Base-by-base conservation (phyloP, 2,888 invertebrate species). In the Norana najaformis region DNA sequence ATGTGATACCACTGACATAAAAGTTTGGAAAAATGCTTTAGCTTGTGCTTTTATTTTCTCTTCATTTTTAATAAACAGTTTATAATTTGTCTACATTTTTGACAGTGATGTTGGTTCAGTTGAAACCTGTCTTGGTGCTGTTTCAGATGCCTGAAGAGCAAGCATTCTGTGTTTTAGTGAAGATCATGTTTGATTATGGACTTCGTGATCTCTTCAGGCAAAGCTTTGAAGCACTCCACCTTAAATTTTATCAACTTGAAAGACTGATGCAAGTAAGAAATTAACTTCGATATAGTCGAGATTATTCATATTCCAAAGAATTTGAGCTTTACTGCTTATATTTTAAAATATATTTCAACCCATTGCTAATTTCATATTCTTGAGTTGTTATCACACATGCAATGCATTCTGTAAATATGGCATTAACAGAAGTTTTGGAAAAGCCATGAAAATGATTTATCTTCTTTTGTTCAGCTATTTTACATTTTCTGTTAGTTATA, bases 121-220 rank as follows among this genome's bases (percentile, higher is more conserved):
- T 4, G 47, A 5, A 69, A 69, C n/a, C n/a, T 69, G 11, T n/a
- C 30, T 69, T 69, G 69, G 13, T 69, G 69, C n/a, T 69, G 69
- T 69, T 69, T 92, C 94, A 99, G 98, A 99, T 99, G 99, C 99
- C 99, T 0, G 99, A 99, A 95, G 99, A 99, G 95, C 98, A 99
- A 96, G 98, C 99, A 0, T 99, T 99, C 95, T 98, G 98, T 94
- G 97, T 99, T 34, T 95, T 99, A 90, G 98, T 99, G 3, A 97
- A 98, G 92, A 96, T 99, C 37, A 99, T 99, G 99, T 99, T 98
- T 95, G 97, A 98, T 91, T 99, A 99, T 94, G 97, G 97, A 0
- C 95, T 99, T 90, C 96, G 99, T 69, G 98, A 99, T 95, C 96
- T 99, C 88, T 99, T 99, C 95, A 98, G 98, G 94, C 98, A 98